A percentile compares a stretch with the other conserved stretches of the same genome.
Evolutionary conservation across 2,113 vertebrate species (phyloP).

Genomic region (Calidris pygmaea): DNA sequence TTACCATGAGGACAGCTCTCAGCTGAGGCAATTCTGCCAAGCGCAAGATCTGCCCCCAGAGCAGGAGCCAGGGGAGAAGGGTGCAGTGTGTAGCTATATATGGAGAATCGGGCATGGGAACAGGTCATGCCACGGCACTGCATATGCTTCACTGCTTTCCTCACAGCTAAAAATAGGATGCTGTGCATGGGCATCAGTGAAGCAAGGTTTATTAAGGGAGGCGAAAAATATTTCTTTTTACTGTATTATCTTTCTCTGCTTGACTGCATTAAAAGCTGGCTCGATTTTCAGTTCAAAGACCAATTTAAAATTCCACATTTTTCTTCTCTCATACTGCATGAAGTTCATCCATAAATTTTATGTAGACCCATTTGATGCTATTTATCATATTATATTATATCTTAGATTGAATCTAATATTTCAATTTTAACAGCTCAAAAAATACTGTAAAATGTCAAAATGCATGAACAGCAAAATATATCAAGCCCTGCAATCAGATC

Average conservation of each 20-base stretch:
- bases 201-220: neutral
- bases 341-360: neutral
- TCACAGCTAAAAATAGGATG: slow-evolving; percentile 17
- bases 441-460: neutral
- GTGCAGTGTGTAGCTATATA: slow-evolving; percentile 9
- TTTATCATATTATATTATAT: neutral
- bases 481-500: neutral
- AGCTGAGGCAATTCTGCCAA: slow-evolving; percentile 24
- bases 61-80: neutral
- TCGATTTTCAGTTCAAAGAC: neutral
- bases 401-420: neutral
- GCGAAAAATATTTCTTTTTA: neutral
- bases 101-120: slow-evolving; percentile 27
- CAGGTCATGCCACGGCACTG: slow-evolving; percentile 9
- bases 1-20: slow-evolving; percentile 18
- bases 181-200: neutral
- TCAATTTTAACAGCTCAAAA: neutral
- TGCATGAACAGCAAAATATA: neutral
- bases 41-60: neutral
- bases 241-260: neutral
- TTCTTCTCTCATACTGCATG: neutral
- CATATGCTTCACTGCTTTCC: neutral
- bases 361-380: neutral
- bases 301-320: neutral
- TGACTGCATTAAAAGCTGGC: neutral